Evolutionary conservation across 2,888 invertebrate species (phyloP), one percentile per base, ranked within the genome.

Genomic region (Bibio marci): DNA sequence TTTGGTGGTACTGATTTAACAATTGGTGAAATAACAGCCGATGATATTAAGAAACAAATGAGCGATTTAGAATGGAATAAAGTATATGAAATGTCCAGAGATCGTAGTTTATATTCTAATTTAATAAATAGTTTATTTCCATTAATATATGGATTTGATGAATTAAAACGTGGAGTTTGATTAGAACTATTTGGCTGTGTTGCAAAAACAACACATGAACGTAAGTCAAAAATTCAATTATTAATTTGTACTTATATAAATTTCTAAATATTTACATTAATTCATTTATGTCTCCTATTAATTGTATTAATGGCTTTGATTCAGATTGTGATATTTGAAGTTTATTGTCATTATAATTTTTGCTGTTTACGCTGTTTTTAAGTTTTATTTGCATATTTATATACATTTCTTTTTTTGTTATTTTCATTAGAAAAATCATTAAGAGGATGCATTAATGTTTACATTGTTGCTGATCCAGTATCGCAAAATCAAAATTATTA

Each of bases 121-220:
- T 66, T 99, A 39, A 87, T 90, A 33, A 73, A 74, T 38, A 85
- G 90, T 53, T 67, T 98, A 34, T 99, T 99, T 53, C 95, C 98
- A 0, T 82, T 94, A 31, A 81, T 99, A 48, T 92, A 95, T 53
- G 98, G 94, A 1, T 92, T 87, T 58, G 94, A 91, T 48, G 95
- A 97, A 59, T 86, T 99, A 1, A 99, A 99, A 59, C 64, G 76
- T 38, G 88, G 83, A 1, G 79, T 97, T 39, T 65, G 95, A 10
- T 65, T 99, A 28, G 95, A 97, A 86, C 57, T 98, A 48, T 95
- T 98, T 58, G 91, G 98, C 4, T 98, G 98, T 0, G 95, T 99
- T 1, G 79, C 85, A 0, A 99, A 99, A 64, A 82, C 76, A 17
- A 95, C 97, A 0, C 64, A 75, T 26, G 95, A 97, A 66, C 78